A percentile compares a stretch with the other conserved stretches of the same genome.
Conservation (phyloP, 2,888 invertebrate genomes). For the Eupithecia subfuscata region DNA sequence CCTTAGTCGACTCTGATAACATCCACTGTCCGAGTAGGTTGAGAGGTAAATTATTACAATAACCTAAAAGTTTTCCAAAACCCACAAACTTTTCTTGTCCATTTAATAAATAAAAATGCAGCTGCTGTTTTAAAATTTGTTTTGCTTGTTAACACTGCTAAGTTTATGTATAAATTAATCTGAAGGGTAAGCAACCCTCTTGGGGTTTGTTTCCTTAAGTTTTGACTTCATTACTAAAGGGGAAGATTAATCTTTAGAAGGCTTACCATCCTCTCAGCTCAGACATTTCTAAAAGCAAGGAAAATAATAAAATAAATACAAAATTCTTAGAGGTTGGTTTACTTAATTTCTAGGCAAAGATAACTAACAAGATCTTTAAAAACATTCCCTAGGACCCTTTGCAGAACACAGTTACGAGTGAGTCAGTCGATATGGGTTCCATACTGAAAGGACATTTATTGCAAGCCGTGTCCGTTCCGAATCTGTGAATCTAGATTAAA, state of each 20-base stretch:
- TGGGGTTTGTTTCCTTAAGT: constrained; percentile 10
- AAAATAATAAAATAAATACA: background rate
- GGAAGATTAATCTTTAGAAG: constrained; percentile 8
- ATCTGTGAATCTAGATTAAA: background rate
- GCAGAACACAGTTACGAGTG: background rate
- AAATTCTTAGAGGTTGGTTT: background rate
- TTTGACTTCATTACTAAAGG: constrained; percentile 13
- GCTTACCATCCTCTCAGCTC: background rate
- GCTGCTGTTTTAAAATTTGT: constrained; percentile 1
- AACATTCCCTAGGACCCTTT: background rate
- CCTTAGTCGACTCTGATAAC: no score
- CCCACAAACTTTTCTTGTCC: background rate
- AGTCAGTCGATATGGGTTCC: background rate
- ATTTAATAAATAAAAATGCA: background rate
- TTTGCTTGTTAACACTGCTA: constrained; percentile 7
- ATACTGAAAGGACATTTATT: background rate
- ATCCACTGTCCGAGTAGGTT: no score
- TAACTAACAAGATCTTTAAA: background rate
- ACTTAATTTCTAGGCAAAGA: background rate
- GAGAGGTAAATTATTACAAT: background rate
- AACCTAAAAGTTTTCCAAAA: background rate
- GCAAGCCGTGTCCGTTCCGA: background rate
- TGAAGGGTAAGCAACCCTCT: constrained; percentile 4
- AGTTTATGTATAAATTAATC: constrained; percentile 10
- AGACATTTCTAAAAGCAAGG: background rate